Percentiles rank a stretch among this genome's conserved stretches.
Evolutionary conservation across 1,140 invertebrate genomes (phyloP).

Genomic region (Triops longicaudatus): DNA sequence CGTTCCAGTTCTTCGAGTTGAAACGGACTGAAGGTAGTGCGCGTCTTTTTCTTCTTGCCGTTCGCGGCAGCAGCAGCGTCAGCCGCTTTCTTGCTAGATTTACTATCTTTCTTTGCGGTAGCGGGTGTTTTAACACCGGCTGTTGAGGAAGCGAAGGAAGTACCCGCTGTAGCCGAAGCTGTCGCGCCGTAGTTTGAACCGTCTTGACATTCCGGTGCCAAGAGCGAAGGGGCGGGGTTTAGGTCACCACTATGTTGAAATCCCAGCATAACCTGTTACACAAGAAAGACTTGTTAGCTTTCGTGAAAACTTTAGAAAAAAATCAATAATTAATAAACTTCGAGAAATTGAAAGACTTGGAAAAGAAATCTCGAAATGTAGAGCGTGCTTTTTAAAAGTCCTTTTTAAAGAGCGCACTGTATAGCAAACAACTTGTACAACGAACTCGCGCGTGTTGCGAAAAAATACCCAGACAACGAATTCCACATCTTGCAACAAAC

Average conservation of each 20-base stretch:
- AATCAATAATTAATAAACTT: no score
- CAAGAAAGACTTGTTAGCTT: not conserved
- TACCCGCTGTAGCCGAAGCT: constrained; percentile 18
- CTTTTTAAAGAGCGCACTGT: no score
- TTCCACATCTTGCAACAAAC: no score
- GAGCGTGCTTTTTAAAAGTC: no score
- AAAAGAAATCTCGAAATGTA: no score
- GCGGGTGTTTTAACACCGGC: constrained; percentile 21
- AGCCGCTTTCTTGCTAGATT: constrained; percentile 69
- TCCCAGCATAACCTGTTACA: constrained; percentile 53
- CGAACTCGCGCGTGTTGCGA: no score
- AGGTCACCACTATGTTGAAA: constrained; percentile 34
- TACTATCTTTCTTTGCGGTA: constrained; percentile 52
- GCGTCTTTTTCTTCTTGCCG: constrained; percentile 88
- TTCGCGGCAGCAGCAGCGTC: constrained; percentile 78
- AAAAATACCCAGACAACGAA: no score
- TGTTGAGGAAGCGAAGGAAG: constrained; percentile 14
- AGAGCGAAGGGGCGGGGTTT: constrained; percentile 29
- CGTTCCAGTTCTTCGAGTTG: constrained; percentile 89
- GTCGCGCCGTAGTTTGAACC: constrained; percentile 19
- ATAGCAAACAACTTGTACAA: no score
- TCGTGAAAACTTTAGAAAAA: no score
- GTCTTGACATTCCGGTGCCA: not conserved
- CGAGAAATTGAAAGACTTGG: no score
- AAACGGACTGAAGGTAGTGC: constrained; percentile 92